A percentile compares a stretch with the other conserved stretches of the same genome.
These are phyloP conservation scores for Falco concolor DNA, from an alignment of 2,797 vertebrate genomes.

Conservation along the genomic window DNA sequence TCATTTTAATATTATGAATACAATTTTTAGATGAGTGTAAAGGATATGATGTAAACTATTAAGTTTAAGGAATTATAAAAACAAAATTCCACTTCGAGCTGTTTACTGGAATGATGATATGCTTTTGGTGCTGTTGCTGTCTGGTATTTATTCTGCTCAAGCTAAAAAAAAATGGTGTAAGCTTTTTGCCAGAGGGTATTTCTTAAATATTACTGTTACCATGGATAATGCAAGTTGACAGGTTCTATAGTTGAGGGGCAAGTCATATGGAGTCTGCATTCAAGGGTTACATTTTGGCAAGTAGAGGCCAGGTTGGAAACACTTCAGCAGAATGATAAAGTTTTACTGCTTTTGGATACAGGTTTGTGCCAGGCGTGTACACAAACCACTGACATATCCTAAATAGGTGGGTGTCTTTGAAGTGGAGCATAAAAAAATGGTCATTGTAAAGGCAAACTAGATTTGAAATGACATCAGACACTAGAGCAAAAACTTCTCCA, in stretches of 20 bases:
- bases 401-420: not conserved
- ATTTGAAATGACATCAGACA: not conserved
- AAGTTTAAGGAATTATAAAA: not conserved
- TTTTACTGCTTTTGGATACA: not conserved
- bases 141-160: slow-evolving; percentile 12
- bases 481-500: not conserved
- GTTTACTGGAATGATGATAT: not conserved
- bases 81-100: not conserved
- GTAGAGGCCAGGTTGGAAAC: slow-evolving; percentile 48
- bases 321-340: not conserved
- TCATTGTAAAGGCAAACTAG: not conserved
- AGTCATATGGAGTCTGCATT: slow-evolving; percentile 20
- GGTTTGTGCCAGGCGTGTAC: not conserved
- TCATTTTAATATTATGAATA: not conserved
- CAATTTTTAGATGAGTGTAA: not conserved
- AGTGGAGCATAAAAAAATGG: not conserved
- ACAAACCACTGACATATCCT: not conserved
- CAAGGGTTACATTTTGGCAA: slow-evolving; percentile 39
- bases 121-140: not conserved
- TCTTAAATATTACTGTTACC: slow-evolving; percentile 49
- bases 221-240: slow-evolving; percentile 61
- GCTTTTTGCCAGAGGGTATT: slow-evolving; percentile 35
- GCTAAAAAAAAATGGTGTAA: slow-evolving; percentile 10
- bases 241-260: slow-evolving; percentile 42
- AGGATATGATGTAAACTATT: not conserved